Evolutionary conservation across 2,888 invertebrate species (phyloP), one percentile per base, ranked within the genome.

Genomic region (Orchesellides sinensis): DNA sequence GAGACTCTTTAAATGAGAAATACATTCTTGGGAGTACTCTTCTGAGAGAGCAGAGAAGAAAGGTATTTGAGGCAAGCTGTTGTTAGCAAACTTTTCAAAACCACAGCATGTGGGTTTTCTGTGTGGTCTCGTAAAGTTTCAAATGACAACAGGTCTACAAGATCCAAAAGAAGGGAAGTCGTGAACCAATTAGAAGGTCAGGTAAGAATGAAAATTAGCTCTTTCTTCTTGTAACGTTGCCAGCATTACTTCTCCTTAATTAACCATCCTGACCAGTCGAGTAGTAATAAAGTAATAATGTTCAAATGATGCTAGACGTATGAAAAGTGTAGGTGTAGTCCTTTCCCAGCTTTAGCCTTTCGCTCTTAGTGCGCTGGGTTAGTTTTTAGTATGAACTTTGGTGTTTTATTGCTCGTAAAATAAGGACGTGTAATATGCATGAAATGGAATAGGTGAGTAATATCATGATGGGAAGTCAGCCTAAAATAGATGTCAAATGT

Each of bases 321-420:
- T n/a, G n/a, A n/a, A n/a, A n/a, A n/a, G n/a, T n/a, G n/a, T n/a
- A n/a, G n/a, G n/a, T n/a, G n/a, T n/a, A n/a, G n/a, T n/a, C n/a
- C n/a, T n/a, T n/a, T n/a, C n/a, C n/a, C n/a, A n/a, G n/a, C n/a
- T n/a, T 47, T 17, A 47, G 8, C 47, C n/a, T 14, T n/a, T 47
- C 47, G 8, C n/a, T 25, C 49, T 17, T 49, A 2, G 8, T 2
- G 19, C 8, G 47, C n/a, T n/a, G n/a, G 47, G 19, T 52, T 52
- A 21, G 52, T 21, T 52, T 2, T 21, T 6, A n/a, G n/a, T n/a
- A n/a, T n/a, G n/a, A n/a, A 52, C 21, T 47, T 5, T 56, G 10
- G 14, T 59, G 70, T 52, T 69, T 70, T 70, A 70, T 70, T 14
- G 40, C 35, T 70, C 70, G 40, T 70, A 69, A 69, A 69, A 69